Base-by-base conservation (phyloP, 2,888 invertebrate genomes). In the Coelinius sp. region DNA sequence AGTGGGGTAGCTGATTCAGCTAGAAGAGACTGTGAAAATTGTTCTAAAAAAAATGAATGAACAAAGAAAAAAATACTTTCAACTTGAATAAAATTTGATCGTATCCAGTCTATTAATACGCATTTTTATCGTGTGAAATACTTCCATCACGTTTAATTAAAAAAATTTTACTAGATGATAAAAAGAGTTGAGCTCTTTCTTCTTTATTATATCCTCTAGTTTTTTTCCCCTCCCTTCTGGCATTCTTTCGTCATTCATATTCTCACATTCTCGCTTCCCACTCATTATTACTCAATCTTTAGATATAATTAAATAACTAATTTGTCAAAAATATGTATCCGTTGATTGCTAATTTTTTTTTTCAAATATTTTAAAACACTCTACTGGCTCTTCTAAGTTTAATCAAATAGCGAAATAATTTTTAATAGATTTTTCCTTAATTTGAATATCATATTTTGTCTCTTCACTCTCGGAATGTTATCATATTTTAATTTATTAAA, bases 301-400 rank as follows among this genome's bases (percentile, higher is more conserved):
- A 76, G 14, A 56, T 73, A 76, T 76, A 71, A 59, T 81, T 82
- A 79, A 81, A 79, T 82, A 82, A 78, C 76, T 78, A 80, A 69
- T 76, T 75, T 76, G 46, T 76, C 71, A 78, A 79, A 81, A 81
- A 81, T 81, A 79, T 77, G 76, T 82, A 78, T 73, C 71, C 73
- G 62, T 70, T 63, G 25, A 59, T 68, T 46, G 65, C 14, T 56
- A 46, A 38, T 44, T 27, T 22, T 70, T 41, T 22, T 70, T 41
- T 31, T n/a, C 62, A 41, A 12, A 17, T 8, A 12, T 20, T 27
- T 49, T 46, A 6, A 25, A 20, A 14, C 5, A 25, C 27, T 59
- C 14, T 20, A 27, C 35, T 35, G 17, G 7, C 20, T 17, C 27
- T 14, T 49, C 41, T 22, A 52, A 31, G 8, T 5, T 31, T 65